Conservation (phyloP, 2,888 invertebrate genomes). For the Timandra comae region DNA sequence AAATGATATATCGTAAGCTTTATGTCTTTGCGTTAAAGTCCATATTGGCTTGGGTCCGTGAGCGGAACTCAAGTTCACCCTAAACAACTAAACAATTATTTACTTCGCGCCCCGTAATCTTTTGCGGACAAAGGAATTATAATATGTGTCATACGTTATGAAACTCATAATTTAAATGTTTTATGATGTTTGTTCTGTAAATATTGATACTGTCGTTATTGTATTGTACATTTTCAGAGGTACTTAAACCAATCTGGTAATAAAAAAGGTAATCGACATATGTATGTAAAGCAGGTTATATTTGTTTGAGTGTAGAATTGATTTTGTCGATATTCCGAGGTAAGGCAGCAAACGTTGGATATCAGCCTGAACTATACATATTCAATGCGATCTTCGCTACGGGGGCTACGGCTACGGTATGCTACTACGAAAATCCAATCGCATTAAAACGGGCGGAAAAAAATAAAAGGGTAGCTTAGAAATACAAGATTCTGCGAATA, state of each 20-base stretch:
- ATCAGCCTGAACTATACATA: slow-evolving; percentile 49
- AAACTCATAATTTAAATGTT: too few species aligned
- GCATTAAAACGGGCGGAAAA: slow-evolving; percentile 55
- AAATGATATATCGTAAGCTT: slow-evolving; percentile 6
- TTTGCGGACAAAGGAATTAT: slow-evolving; percentile 15
- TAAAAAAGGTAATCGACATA: slow-evolving; percentile 18
- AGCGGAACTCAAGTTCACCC: slow-evolving; percentile 5
- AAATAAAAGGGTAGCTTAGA: slow-evolving; percentile 49
- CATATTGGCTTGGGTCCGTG: slow-evolving; percentile 5
- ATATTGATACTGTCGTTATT: too few species aligned
- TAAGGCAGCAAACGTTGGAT: slow-evolving; percentile 41
- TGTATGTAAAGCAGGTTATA: slow-evolving; percentile 22
- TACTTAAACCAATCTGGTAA: too few species aligned
- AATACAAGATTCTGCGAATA: slow-evolving; percentile 57
- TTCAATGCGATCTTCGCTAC: slow-evolving; percentile 46
- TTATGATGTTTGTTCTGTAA: too few species aligned
- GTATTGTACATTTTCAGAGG: too few species aligned
- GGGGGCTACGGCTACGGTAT: slow-evolving; percentile 28
- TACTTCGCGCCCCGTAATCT: slow-evolving; percentile 19
- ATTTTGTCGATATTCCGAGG: slow-evolving; percentile 32
- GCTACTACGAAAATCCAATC: slow-evolving; percentile 54
- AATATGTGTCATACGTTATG: slow-evolving; percentile 6
- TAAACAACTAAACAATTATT: slow-evolving; percentile 18
- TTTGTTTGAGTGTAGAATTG: slow-evolving; percentile 27
- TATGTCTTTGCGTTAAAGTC: slow-evolving; percentile 12